phyloP scores from a whole-genome alignment of 2,888 invertebrate species.

The Hipparchia semele region DNA sequence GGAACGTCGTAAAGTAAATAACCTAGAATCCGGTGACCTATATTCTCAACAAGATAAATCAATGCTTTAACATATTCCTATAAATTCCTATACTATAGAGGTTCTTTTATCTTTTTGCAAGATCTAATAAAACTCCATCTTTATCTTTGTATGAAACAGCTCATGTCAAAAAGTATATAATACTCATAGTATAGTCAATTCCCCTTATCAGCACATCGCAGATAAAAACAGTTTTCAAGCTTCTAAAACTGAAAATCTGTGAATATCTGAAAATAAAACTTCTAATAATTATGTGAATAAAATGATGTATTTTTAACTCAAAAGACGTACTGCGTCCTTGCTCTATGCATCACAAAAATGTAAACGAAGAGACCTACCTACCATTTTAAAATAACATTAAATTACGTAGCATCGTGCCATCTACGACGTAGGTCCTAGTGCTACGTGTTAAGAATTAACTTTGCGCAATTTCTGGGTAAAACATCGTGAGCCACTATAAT shows the following conservation, averaged over 20 bases:
- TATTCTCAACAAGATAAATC: slow-evolving; percentile 12
- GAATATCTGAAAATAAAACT: no score
- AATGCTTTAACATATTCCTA: not conserved
- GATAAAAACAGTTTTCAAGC: no score
- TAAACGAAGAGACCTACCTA: no score
- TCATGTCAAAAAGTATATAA: no score
- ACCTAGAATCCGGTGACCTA: slow-evolving; percentile 22
- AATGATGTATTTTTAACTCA: no score
- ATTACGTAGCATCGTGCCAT: not conserved
- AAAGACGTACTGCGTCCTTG: no score
- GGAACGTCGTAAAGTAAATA: not conserved
- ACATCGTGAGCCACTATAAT: no score
- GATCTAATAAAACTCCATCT: not conserved
- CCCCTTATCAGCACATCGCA: no score
- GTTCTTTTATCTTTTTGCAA: not conserved
- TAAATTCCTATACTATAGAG: not conserved
- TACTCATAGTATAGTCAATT: no score
- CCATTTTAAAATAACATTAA: not conserved
- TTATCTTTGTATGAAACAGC: no score
- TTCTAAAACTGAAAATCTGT: not conserved
- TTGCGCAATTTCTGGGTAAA: not conserved
- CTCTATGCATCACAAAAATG: no score
- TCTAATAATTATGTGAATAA: no score
- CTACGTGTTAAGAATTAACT: slow-evolving; percentile 6
- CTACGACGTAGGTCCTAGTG: slow-evolving; percentile 2